A percentile compares a stretch with the other conserved stretches of the same genome.
Evolutionary conservation across 2,797 vertebrate genomes (phyloP).

Genomic region (Gouania willdenowi): DNA sequence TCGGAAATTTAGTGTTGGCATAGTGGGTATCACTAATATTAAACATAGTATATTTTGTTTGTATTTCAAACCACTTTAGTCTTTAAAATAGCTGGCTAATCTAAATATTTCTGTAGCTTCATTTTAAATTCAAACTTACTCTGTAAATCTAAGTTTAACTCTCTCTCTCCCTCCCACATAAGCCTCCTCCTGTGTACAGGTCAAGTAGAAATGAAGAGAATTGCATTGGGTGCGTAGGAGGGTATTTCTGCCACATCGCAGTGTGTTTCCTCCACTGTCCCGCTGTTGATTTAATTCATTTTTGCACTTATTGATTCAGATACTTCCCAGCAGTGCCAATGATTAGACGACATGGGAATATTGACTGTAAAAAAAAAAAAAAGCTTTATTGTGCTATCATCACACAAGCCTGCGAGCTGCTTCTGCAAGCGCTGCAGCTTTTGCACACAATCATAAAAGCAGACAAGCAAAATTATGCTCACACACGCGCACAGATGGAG

Average conservation of each 20-base stretch:
- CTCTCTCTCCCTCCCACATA: too few species aligned
- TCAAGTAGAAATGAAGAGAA: too few species aligned
- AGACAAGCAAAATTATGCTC: conserved; percentile 43
- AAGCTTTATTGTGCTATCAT: conserved; percentile 57
- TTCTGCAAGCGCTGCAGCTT: conserved; percentile 59
- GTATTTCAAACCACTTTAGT: too few species aligned
- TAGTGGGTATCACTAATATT: too few species aligned
- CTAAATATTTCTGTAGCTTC: too few species aligned
- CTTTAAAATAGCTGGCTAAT: too few species aligned
- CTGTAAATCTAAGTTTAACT: too few species aligned
- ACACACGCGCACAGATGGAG: background rate
- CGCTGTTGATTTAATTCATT: conserved; percentile 40
- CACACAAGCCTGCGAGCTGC: conserved; percentile 26
- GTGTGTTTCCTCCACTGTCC: conserved; percentile 27
- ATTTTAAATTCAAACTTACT: too few species aligned
- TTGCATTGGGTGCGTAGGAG: too few species aligned
- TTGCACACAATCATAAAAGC: conserved; percentile 52
- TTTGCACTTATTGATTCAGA: conserved; percentile 49
- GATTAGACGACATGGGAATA: conserved; percentile 36
- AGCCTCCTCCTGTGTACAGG: too few species aligned
- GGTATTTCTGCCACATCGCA: conserved; percentile 13
- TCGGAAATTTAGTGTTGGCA: too few species aligned
- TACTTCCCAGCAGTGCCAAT: conserved; percentile 41
- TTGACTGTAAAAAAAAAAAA: conserved; percentile 53
- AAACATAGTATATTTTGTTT: too few species aligned